Evolutionary conservation across 1,140 invertebrate species (phyloP).

Genomic region (Drosophila mayri): DNA sequence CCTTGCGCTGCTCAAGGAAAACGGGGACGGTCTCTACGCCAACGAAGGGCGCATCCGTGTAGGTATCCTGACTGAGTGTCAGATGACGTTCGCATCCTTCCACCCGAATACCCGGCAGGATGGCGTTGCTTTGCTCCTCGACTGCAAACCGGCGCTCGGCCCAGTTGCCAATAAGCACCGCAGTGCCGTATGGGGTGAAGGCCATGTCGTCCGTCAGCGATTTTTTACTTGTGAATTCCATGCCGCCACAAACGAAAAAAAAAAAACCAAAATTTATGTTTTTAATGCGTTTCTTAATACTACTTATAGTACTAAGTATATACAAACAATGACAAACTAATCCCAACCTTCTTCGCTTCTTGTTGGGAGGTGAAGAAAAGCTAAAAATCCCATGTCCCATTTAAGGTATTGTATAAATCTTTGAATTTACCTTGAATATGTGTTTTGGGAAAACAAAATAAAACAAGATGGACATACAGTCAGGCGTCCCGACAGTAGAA

Average conservation of each 20-base stretch:
- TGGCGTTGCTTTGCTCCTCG: conserved; percentile 53
- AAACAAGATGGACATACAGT: too few species aligned
- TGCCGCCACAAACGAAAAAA: background rate
- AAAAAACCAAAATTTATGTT: background rate
- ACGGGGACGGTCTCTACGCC: background rate
- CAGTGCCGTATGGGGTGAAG: conserved; percentile 29
- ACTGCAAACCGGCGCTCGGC: conserved; percentile 51
- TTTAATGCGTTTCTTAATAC: background rate
- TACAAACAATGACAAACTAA: background rate
- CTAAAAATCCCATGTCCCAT: too few species aligned
- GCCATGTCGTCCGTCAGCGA: conserved; percentile 33
- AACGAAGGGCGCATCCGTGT: conserved; percentile 15
- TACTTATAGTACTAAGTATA: background rate
- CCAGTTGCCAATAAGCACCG: conserved; percentile 68
- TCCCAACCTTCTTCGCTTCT: background rate
- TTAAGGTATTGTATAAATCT: too few species aligned
- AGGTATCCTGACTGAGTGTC: conserved; percentile 44
- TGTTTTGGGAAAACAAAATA: too few species aligned
- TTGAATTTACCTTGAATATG: too few species aligned
- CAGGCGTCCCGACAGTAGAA: too few species aligned
- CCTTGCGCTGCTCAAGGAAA: conserved; percentile 32
- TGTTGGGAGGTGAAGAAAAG: background rate
- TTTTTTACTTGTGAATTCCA: conserved; percentile 2
- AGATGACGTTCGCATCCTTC: conserved; percentile 51
- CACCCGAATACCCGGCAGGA: conserved; percentile 46